These are phyloP conservation scores for Lepus americanus DNA, from an alignment of 2,113 vertebrate species.

Conservation along the genomic window DNA sequence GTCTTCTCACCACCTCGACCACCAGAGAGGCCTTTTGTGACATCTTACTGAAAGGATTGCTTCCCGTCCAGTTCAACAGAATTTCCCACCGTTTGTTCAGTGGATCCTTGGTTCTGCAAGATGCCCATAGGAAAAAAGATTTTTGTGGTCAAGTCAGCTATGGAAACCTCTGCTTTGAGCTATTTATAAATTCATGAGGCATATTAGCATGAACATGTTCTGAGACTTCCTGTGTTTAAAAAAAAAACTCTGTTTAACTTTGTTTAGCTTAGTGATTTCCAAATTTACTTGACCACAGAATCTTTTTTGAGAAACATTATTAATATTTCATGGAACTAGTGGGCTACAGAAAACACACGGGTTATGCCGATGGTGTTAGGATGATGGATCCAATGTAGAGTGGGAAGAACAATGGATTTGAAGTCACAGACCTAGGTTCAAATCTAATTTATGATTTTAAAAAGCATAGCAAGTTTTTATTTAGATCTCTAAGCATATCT, in stretches of 20 bases:
- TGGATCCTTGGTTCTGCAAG: conserved; percentile 58
- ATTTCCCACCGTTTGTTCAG: conserved; percentile 64
- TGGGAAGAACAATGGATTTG: conserved; percentile 2
- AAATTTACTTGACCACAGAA: conserved; percentile 65
- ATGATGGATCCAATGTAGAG: background rate
- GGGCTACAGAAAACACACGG: background rate
- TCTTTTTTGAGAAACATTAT: conserved; percentile 5
- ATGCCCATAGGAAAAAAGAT: conserved; percentile 60
- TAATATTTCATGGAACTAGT: conserved; percentile 64
- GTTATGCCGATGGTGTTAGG: background rate
- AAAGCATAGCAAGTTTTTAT: background rate
- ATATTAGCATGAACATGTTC: conserved; percentile 53
- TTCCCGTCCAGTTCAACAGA: background rate
- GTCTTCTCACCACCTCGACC: background rate
- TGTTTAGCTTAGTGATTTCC: conserved; percentile 72
- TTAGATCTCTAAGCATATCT: background rate
- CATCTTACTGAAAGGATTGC: background rate
- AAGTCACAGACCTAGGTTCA: background rate
- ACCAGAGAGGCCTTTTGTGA: background rate
- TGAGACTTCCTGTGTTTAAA: conserved; percentile 66
- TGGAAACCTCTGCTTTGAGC: conserved; percentile 63
- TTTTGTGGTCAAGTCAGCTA: conserved; percentile 70
- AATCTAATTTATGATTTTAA: background rate
- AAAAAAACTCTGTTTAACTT: conserved; percentile 48
- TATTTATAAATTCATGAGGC: conserved; percentile 68